phyloP scores from a whole-genome alignment of 2,888 invertebrate species.

The Acrobasis consociella region DNA sequence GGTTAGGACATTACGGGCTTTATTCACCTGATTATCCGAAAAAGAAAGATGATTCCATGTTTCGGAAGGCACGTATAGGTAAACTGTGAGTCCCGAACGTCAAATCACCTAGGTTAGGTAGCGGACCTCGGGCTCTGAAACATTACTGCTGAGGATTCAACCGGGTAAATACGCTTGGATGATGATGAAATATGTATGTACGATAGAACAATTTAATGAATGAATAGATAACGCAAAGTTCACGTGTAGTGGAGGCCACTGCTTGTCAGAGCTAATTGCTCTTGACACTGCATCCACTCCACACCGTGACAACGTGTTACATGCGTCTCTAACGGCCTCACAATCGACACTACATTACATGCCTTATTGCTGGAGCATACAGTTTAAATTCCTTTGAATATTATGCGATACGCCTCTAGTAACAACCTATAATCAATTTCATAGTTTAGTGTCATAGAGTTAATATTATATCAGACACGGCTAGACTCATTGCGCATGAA shows the following conservation, averaged over 20 bases:
- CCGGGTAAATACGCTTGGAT: no score
- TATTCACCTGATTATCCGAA: no score
- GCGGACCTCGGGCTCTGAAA: no score
- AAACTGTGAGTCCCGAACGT: no score
- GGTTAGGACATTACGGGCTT: no score
- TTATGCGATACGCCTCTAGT: background rate
- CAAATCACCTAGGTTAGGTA: no score
- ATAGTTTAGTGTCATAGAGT: background rate
- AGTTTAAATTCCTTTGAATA: background rate
- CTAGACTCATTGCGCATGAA: conserved; percentile 1
- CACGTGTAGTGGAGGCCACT: conserved; percentile 5
- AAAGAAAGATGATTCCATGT: no score
- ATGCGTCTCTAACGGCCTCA: background rate
- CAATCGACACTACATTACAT: background rate
- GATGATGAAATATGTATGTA: background rate
- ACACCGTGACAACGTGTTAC: conserved; percentile 13
- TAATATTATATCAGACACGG: background rate
- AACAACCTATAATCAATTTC: conserved; percentile 11
- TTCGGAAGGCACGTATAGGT: no score
- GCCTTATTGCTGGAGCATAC: background rate
- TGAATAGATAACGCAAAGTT: background rate
- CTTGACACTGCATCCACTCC: conserved; percentile 13
- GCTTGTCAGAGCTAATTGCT: conserved; percentile 12
- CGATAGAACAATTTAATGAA: background rate
- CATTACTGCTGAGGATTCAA: no score